Evolutionary conservation across 1,140 invertebrate species (phyloP), one percentile per base, ranked within the genome.

Genomic region (Drosophila ohnishii): DNA sequence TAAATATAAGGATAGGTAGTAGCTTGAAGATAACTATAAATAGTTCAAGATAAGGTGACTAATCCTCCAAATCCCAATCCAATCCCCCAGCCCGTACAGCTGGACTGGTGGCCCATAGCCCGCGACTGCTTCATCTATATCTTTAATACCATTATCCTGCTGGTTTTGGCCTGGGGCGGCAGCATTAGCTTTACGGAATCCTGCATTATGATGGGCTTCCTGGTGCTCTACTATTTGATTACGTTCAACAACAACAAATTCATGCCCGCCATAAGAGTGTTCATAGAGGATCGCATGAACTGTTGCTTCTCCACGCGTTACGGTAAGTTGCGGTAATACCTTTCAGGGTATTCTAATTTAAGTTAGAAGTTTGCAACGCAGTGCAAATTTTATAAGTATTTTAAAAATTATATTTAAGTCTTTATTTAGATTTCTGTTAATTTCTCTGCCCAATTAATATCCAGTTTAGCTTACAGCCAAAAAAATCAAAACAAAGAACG

Each of bases 121-220:
- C 93, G 98, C 75, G 97, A 98, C 86, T 96, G 95, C 62, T 83
- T 95, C 10, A 96, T 97, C 60, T 98, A 98, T 83, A 94, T 95
- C 8, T 85, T 97, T 8, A 96, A 97, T 22, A 95, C 98, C 0
- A 92, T 93, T 4, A 93, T 95, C 5, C 91, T 99, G 39, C 94
- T 97, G 2, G 78, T 94, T 0, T 94, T 98, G 22, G 95, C 97
- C 57, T 95, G 95, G 93, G 97, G 98, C 87, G 95, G 95, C 35
- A 84, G 92, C 50, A 94, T 99, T 5, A 94, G 94, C 45, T 97
- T 97, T 95, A 95, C 95, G 75, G 97, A 97, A 89, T 94, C 96
- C 0, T 79, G 94, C 44, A 91, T 95, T 0, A 93, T 97, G 30
- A 93, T 96, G 37, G 91, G 95, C 3, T 91, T 96, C 3, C 95